A percentile compares a stretch with the other conserved stretches of the same genome.
phyloP scores from a whole-genome alignment of 2,888 invertebrate species.

The Agrotis puta region DNA sequence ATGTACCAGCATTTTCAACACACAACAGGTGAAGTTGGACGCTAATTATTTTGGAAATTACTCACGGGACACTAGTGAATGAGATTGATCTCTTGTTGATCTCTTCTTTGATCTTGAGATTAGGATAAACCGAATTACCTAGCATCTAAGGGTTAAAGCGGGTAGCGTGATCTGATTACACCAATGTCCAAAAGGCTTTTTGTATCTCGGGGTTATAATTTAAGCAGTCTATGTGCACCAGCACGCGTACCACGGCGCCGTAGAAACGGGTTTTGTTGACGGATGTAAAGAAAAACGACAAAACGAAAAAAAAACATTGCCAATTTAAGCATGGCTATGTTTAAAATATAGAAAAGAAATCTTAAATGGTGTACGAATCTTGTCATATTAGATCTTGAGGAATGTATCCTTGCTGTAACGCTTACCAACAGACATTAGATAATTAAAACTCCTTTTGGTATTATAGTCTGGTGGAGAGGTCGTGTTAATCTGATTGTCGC shows the following conservation, averaged over 20 bases:
- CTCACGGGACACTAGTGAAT: too few species aligned
- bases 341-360: too few species aligned
- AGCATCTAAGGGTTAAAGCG: background rate
- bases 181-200: background rate
- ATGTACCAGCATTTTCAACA: background rate
- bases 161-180: background rate
- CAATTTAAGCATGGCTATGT: too few species aligned
- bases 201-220: background rate
- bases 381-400: background rate
- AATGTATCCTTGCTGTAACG: background rate
- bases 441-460: background rate
- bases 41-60: constrained; percentile 1
- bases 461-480: background rate
- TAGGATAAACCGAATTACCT: too few species aligned
- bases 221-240: too few species aligned
- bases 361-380: too few species aligned
- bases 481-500: background rate
- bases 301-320: too few species aligned
- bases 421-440: background rate
- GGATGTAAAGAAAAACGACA: too few species aligned
- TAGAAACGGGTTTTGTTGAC: too few species aligned
- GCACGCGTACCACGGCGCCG: too few species aligned
- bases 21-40: background rate
- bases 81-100: too few species aligned
- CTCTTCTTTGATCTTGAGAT: too few species aligned